A percentile compares a stretch with the other conserved stretches of the same genome.
phyloP scores from a whole-genome alignment of 2,888 invertebrate species.

The Apamea crenata region DNA sequence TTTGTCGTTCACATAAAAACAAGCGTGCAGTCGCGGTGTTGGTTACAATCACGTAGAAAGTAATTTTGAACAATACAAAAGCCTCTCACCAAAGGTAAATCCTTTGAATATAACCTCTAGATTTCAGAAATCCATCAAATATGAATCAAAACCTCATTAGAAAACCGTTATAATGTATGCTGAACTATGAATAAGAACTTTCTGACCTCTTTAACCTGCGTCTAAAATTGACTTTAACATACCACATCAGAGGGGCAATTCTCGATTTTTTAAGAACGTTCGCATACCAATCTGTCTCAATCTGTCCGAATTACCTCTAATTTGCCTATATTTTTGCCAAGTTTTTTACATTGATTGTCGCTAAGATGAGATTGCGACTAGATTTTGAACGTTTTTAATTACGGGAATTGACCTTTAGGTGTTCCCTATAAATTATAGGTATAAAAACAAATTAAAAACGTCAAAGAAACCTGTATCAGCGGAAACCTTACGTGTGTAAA shows the following conservation, averaged over 20 bases:
- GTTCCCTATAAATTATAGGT: background rate
- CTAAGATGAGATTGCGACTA: too few relatives aligned
- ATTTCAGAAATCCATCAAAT: constrained; percentile 33
- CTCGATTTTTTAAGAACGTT: too few relatives aligned
- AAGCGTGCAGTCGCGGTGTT: background rate
- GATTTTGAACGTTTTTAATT: too few relatives aligned
- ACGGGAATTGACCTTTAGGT: too few relatives aligned
- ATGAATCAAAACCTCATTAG: constrained; percentile 36
- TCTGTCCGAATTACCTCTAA: too few relatives aligned
- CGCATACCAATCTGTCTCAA: too few relatives aligned
- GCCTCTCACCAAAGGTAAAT: background rate
- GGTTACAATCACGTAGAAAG: background rate
- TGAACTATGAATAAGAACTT: too few relatives aligned
- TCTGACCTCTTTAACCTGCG: background rate
- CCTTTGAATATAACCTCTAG: background rate
- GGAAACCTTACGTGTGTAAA: constrained; percentile 9
- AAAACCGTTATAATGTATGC: background rate
- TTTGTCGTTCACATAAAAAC: background rate
- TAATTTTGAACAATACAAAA: background rate
- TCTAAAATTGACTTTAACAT: background rate
- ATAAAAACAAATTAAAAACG: constrained; percentile 6
- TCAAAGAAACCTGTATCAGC: constrained; percentile 12
- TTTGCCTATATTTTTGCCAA: too few relatives aligned
- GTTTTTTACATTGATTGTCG: too few relatives aligned
- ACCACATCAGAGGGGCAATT: too few relatives aligned